Base-by-base conservation (phyloP, 2,888 invertebrate genomes). In the Dasysyrphus albostriatus region DNA sequence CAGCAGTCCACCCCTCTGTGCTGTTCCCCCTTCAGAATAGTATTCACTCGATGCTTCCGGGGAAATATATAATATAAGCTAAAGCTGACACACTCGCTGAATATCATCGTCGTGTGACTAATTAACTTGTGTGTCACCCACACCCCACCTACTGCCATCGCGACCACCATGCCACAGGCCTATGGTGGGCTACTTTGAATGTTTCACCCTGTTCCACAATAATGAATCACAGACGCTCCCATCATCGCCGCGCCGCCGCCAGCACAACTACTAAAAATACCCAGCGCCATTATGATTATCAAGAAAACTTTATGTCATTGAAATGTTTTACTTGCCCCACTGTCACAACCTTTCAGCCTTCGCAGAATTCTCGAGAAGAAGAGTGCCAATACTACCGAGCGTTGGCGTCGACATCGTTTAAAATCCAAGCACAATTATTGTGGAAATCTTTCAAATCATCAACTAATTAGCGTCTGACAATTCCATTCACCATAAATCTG, bases 391-490 rank as follows among this genome's bases (percentile, higher is more conserved):
- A 65, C 42, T 51, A 65, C 42, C 51, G 72, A 10, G 32, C 61
- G 42, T 14, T 19, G 61, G 24, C 42, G 61, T 42, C 39, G 19
- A 7, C 10, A n/a, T 29, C 65, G 7, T 24, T 24, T 47, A 51
- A 73, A 39, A 67, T 34, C n/a, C 24, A 29, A 73, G 56, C 19
- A 51, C 59, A 54, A 32, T 44, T 39, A 67, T 74, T 67, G 70
- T 70, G 75, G 59, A 79, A 63, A 67, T 87, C 75, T 83, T 83
- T 75, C 74, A 87, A 83, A 87, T 83, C 75, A 79, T 83, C 78
- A 79, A 67, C 87, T 83, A 87, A 87, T 87, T 87, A 87, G 87
- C 74, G 65, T 87, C 70, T 87, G 78, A 82, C 77, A 87, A 75
- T 87, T 83, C 79, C 83, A 75, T 87, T 87, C 83, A 75, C 42